Evolutionary conservation across 2,113 vertebrate genomes (phyloP).

Genomic region (Pelecanus crispus): DNA sequence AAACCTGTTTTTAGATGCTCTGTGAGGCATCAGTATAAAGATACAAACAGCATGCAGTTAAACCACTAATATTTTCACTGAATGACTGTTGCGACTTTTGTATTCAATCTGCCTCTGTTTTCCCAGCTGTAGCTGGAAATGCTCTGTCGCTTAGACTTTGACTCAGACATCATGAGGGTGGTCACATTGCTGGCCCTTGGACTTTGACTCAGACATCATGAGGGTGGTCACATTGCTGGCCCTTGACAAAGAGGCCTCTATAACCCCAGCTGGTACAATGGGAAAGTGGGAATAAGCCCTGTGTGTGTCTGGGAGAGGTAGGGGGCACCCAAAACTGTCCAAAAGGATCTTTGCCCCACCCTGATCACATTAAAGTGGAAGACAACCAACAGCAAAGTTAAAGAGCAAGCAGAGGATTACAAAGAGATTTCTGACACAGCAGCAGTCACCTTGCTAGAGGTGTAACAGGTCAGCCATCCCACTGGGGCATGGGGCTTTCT

Average conservation of each 20-base stretch:
- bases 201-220: rapidly evolving
- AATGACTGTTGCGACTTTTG: not conserved
- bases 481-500: rapidly evolving
- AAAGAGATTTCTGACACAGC: not conserved
- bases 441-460: not conserved
- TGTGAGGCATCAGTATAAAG: not conserved
- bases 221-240: not conserved
- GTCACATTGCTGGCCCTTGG: not conserved
- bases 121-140: not conserved
- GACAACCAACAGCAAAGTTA: not conserved
- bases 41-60: not conserved
- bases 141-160: not conserved
- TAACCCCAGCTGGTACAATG: not conserved
- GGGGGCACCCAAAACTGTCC: not conserved
- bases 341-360: not conserved
- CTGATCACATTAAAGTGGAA: not conserved
- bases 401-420: not conserved
- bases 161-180: rapidly evolving
- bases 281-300: not conserved
- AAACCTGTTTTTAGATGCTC: not conserved
- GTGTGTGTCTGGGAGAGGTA: not conserved
- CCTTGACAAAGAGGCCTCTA: not conserved
- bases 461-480: not conserved
- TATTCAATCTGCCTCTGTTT: not conserved
- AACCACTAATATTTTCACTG: not conserved